These are phyloP conservation scores for Acrocephalus scirpaceus DNA, from an alignment of 2,797 vertebrate species.

Conservation along the genomic window DNA sequence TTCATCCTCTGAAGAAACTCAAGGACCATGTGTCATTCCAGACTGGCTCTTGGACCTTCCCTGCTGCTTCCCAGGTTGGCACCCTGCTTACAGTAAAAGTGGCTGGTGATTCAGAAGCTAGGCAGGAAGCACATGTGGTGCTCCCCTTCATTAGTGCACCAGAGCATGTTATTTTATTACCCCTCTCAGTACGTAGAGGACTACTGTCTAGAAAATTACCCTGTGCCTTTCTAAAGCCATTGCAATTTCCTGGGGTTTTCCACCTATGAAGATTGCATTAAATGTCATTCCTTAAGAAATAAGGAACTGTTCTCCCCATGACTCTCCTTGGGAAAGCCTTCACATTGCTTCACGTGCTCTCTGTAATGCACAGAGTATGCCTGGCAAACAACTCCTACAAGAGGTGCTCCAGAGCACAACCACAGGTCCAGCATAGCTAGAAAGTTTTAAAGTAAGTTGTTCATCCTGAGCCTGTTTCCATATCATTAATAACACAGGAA, in stretches of 20 bases:
- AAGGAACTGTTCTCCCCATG: not conserved
- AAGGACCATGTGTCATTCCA: not conserved
- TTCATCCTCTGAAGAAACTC: not conserved
- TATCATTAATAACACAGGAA: constrained; percentile 1
- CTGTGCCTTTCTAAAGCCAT: not conserved
- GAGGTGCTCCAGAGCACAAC: not conserved
- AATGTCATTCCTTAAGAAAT: not conserved
- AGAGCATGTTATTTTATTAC: constrained; percentile 2
- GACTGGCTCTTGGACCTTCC: not conserved
- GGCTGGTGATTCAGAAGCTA: not conserved
- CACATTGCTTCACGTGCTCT: not conserved
- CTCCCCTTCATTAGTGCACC: not conserved
- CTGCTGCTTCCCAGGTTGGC: not conserved
- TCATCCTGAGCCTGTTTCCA: not conserved
- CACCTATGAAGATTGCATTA: not conserved
- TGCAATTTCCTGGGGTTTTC: not conserved
- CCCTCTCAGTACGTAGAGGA: not conserved
- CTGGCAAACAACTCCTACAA: not conserved
- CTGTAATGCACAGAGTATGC: not conserved
- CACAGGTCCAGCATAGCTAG: not conserved
- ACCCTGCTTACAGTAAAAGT: not conserved
- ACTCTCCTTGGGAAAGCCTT: not conserved
- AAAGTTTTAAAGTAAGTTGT: not conserved
- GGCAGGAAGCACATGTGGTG: not conserved
- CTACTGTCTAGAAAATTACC: not conserved